Evolutionary conservation across 2,888 invertebrate genomes (phyloP).

Genomic region (Thecophora atra): DNA sequence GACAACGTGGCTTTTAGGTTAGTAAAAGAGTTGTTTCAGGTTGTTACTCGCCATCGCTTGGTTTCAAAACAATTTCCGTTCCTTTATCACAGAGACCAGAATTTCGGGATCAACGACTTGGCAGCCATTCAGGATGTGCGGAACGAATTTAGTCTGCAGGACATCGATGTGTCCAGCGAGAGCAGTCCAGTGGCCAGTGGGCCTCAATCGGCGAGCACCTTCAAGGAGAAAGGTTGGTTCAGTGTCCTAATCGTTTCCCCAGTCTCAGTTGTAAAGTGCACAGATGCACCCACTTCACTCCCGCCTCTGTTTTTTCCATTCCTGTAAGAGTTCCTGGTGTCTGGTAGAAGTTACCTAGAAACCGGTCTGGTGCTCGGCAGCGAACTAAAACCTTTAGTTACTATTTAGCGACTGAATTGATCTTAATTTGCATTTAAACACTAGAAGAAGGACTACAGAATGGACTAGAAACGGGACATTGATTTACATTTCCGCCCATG

Average conservation of each 20-base stretch:
- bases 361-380: too few species aligned
- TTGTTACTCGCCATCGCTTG: neutral
- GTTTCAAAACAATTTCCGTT: neutral
- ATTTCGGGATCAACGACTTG: constrained; percentile 71
- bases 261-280: neutral
- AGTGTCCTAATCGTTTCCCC: neutral
- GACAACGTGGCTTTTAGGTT: constrained; percentile 66
- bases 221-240: constrained; percentile 74
- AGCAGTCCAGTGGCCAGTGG: constrained; percentile 53
- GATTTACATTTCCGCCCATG: too few species aligned
- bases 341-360: too few species aligned
- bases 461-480: too few species aligned
- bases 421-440: too few species aligned
- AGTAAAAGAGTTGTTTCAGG: constrained; percentile 36
- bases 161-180: constrained; percentile 65
- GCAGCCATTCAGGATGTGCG: constrained; percentile 67
- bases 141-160: constrained; percentile 73
- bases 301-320: neutral
- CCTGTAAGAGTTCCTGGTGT: neutral
- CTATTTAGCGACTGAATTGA: too few species aligned
- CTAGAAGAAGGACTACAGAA: too few species aligned
- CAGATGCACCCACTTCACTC: neutral
- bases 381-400: too few species aligned
- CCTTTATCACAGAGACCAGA: constrained; percentile 68
- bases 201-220: constrained; percentile 67